phyloP scores from a whole-genome alignment of 2,113 vertebrate genomes.

The Hystrix brachyura region DNA sequence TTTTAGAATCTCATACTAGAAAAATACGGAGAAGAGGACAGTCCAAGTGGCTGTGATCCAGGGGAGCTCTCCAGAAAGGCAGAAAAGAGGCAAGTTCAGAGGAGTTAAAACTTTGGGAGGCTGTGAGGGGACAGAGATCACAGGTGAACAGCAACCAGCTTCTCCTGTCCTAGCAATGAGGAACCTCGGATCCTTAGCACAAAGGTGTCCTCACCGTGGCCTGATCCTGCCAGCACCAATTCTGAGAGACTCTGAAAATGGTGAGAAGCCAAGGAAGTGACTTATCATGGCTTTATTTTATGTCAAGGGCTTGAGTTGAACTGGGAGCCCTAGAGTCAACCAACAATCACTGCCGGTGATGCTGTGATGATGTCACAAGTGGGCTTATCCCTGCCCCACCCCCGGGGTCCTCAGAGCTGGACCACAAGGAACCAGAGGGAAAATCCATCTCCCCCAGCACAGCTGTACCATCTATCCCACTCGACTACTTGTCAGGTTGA shows the following conservation, averaged over 20 bases:
- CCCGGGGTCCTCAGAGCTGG: background rate
- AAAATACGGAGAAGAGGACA: background rate
- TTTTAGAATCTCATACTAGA: background rate
- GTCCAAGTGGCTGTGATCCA: background rate
- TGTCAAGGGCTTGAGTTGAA: background rate
- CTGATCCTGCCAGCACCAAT: background rate
- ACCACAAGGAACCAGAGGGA: constrained; percentile 61
- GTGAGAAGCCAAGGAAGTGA: background rate
- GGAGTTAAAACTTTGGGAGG: background rate
- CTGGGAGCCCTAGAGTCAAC: constrained; percentile 23
- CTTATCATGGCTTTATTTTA: background rate
- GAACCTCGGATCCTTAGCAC: background rate
- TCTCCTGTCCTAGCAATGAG: background rate
- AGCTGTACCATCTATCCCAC: constrained; percentile 26
- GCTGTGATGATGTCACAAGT: constrained; percentile 75
- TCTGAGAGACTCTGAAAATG: background rate
- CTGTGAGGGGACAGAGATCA: background rate
- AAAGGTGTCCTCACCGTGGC: background rate
- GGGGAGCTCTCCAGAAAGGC: background rate
- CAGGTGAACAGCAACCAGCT: background rate
- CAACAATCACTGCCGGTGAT: constrained; percentile 65
- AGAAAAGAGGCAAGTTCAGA: background rate
- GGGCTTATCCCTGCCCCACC: background rate
- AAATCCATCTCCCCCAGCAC: constrained; percentile 64
- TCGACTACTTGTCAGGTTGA: constrained; percentile 59